Evolutionary conservation across 2,113 vertebrate species (phyloP).

Genomic region (Platichthys stellatus): DNA sequence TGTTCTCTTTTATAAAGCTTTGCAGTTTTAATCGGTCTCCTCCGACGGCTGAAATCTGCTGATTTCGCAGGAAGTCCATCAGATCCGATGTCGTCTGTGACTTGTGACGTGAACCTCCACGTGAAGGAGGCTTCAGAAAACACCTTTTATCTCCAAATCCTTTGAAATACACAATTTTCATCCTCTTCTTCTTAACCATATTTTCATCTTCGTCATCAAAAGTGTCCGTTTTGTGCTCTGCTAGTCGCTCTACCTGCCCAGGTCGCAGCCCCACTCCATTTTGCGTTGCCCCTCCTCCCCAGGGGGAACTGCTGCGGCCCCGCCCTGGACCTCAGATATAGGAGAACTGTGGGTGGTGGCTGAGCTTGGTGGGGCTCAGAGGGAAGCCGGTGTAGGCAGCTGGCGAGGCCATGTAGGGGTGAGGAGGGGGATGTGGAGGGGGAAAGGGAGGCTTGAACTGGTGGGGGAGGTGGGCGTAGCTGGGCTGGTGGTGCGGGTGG

Average conservation of each 20-base stretch:
- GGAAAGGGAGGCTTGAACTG: slow-evolving; percentile 83
- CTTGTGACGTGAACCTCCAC: slow-evolving; percentile 11
- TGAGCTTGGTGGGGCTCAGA: slow-evolving; percentile 94
- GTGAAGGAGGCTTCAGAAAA: slow-evolving; percentile 52
- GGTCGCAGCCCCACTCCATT: slow-evolving; percentile 58
- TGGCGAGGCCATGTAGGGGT: slow-evolving; percentile 93
- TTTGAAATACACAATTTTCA: not conserved
- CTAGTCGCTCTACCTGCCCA: slow-evolving; percentile 61
- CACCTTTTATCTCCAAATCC: slow-evolving; percentile 63
- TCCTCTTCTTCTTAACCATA: slow-evolving; percentile 4
- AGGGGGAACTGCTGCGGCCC: slow-evolving; percentile 51
- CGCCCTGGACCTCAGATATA: slow-evolving; percentile 88
- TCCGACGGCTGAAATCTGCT: slow-evolving; percentile 3
- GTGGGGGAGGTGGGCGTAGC: slow-evolving; percentile 82
- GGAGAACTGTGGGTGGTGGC: slow-evolving; percentile 88
- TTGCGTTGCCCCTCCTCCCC: slow-evolving; percentile 37
- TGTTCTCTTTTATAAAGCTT: slow-evolving; percentile 36
- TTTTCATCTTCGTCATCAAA: slow-evolving; percentile 25
- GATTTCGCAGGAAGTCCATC: slow-evolving; percentile 48
- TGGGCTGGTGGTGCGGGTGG: slow-evolving; percentile 66
- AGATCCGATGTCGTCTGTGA: slow-evolving; percentile 23
- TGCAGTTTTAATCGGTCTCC: slow-evolving; percentile 1
- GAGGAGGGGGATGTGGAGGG: slow-evolving; percentile 88
- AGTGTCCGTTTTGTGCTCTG: slow-evolving; percentile 56
- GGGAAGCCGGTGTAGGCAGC: slow-evolving; percentile 93